phyloP scores from a whole-genome alignment of 1,140 invertebrate species.

The Zaprionus camerounensis region DNA sequence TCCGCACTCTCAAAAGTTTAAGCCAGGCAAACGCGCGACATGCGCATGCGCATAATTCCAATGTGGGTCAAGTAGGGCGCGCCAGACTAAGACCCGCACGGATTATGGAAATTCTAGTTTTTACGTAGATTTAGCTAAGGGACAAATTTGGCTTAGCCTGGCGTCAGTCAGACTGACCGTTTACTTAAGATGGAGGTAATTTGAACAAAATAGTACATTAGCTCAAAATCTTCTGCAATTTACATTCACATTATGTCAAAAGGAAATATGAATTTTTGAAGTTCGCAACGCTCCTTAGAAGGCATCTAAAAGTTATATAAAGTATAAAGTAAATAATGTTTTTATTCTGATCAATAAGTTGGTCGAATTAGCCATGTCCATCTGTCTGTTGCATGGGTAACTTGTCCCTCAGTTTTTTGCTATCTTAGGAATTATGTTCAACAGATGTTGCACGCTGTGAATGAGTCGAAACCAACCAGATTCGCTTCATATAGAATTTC shows the following conservation, averaged over 20 bases:
- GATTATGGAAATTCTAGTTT: constrained; percentile 67
- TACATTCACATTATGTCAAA: neutral
- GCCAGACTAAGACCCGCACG: constrained; percentile 41
- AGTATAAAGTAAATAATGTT: too few species aligned
- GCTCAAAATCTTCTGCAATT: neutral
- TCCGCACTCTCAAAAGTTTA: constrained; percentile 7
- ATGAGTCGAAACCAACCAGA: too few species aligned
- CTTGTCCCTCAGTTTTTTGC: too few species aligned
- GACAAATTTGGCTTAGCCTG: constrained; percentile 52
- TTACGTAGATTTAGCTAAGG: constrained; percentile 67
- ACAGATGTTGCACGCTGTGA: too few species aligned
- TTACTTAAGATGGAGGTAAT: neutral
- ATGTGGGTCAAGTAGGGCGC: constrained; percentile 51
- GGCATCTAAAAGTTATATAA: too few species aligned
- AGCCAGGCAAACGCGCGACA: constrained; percentile 32
- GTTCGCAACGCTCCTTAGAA: too few species aligned
- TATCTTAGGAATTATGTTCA: too few species aligned
- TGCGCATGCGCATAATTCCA: constrained; percentile 47
- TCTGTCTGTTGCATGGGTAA: too few species aligned
- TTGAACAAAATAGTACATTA: neutral
- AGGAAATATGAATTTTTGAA: too few species aligned
- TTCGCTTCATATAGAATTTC: too few species aligned
- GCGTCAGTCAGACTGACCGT: constrained; percentile 70
- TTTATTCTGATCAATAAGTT: too few species aligned
- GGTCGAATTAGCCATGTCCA: too few species aligned